Evolutionary conservation across 2,113 vertebrate species (phyloP), one percentile per base, ranked within the genome.

Genomic region (Ictidomys tridecemlineatus): DNA sequence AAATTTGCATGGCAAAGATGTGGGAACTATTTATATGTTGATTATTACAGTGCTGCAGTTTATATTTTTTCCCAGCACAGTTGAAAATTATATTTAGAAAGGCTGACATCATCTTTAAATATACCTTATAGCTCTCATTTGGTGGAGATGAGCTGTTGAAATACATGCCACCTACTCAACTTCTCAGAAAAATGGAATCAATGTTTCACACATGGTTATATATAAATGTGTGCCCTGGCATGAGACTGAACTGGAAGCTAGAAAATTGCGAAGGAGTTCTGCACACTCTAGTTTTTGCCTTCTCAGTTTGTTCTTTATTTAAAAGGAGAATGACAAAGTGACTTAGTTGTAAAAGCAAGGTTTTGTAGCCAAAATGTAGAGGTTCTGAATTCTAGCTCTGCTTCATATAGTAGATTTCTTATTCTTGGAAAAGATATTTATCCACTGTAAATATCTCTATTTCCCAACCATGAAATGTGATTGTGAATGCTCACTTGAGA

Each of bases 31-130:
- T 98, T 98, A 98, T 98, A 95, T 97, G 97, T 98, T 98, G 98
- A 98, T 97, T 98, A 98, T 98, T 98, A 98, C 98, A 97, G 98
- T 94, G 95, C 96, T 97, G 93, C 96, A 97, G 97, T 97, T 97
- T 97, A 97, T 98, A 96, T 97, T 97, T 98, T 98, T 97, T 97
- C 96, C 92, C 82, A 85, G 94, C 96, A 97, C 95, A 97, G 96
- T 98, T 95, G 88, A 97, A 96, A 97, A 97, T 96, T 98, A 98
- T 98, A 98, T 98, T 97, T 98, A 98, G 98, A 97, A 97, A 93
- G 85, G n/a, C 97, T 98, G 97, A 98, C 97, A 97, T 98, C 98
- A 98, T 98, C 96, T 97, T 98, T 97, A 98, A 97, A 97, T 98
- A 98, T 97, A 97, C 95, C 96, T 92, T 93, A 93, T 91, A 97